Base-by-base conservation (phyloP, 2,888 invertebrate genomes). In the Hydrotaea cyrtoneurina region DNA sequence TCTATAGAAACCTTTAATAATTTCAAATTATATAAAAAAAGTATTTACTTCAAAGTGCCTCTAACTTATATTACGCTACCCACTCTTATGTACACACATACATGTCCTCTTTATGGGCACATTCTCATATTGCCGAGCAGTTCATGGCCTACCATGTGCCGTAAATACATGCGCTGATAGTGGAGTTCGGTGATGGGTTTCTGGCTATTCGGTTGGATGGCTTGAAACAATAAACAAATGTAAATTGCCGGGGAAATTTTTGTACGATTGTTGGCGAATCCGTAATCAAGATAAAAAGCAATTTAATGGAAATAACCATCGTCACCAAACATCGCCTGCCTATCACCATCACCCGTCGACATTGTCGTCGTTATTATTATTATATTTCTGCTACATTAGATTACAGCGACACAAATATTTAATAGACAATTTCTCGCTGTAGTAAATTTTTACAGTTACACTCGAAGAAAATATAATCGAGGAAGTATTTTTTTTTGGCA, bases 211-310 rank as follows among this genome's bases (percentile, higher is more conserved):
- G 50, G n/a, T 50, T 15, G 50, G 2, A 4, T 80, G 71, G 76
- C 80, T 76, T 71, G 66, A 80, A 80, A 80, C 83, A 83, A 83
- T 50, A 77, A 83, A 83, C 55, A 80, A 62, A 10, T 55, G 21
- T 71, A 71, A 75, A 80, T 82, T 82, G 71, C 26, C 71, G 62
- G 31, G 21, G 64, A 62, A 64, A 50, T 57, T 17, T 57, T 17
- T 50, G 66, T 50, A 13, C 64, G 82, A 80, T 76, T 80, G 78
- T 79, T 64, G 87, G 83, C 55, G 23, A 55, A 55, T 19, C 55
- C 62, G 62, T 23, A 80, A 80, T 76, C 62, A 64, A 76, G 43
- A 80, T 72, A 72, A 55, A 55, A 55, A 71, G 39, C 64, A 71
- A 71, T 76, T 80, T 59, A 75, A 71, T 80, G 46, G 57, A 57